Base-by-base conservation (phyloP, 2,888 invertebrate species). In the Drosophila borealis region DNA sequence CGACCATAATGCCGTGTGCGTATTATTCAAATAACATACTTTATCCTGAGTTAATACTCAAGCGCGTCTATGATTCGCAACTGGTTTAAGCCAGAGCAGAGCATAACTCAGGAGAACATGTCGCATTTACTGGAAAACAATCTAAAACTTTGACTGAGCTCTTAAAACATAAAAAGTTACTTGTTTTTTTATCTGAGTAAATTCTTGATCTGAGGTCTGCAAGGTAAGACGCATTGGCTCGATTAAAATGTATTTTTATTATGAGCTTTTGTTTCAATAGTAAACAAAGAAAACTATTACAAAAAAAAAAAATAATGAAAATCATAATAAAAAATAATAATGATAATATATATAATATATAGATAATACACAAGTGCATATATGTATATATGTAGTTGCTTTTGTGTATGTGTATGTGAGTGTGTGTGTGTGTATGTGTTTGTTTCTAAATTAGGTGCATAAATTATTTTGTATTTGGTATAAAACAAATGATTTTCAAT, bases 381-480 rank as follows among this genome's bases (percentile, higher is more conserved):
- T 75, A 56, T 73, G 51, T 62, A 67, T 66, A 42, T 68, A 61
- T 67, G 36, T 71, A 55, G 42, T 62, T 57, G 34, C 64, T 42
- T 78, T 36, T 77, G 48, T 68, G 46, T 56, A 39, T 73, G 59
- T 55, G 19, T 54, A 44, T 59, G 8, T 51, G 6, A 25, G 2
- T 39, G 0, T 53, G 29, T 51, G 13, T 67, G 48, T 70, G 54
- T 80, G 56, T 78, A 48, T 66, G 41, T 77, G 25, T 74, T 29
- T 65, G 25, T 55, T 34, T 65, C 69, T 62, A 78, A 78, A 71
- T 78, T 74, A 78, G 34, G 82, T 82, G 86, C 74, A 86, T 82
- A 86, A 82, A 82, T 82, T 86, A 79, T 59, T 68, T 73, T 82
- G 83, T 82, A 83, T 83, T 83, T 83, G 82, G 82, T 83, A 86